Base-by-base conservation (phyloP, 2,888 invertebrate species). In the Acronicta aceris region DNA sequence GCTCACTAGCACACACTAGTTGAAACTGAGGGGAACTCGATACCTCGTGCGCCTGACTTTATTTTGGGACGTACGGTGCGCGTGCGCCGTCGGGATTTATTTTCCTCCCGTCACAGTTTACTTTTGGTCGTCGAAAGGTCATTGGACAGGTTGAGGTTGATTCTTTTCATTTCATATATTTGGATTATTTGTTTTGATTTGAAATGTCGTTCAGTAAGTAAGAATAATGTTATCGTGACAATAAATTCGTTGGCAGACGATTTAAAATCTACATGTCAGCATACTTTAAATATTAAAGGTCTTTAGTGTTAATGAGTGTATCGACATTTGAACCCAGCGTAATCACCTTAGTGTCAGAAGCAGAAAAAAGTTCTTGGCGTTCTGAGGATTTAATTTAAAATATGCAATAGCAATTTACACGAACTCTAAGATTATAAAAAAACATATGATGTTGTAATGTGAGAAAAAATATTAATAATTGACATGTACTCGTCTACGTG, bases 81-180 rank as follows among this genome's bases (percentile, higher is more conserved):
- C 87, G 73, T 79, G 88, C 90, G 86, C 81, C 73, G 77, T 43
- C 40, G 48, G 69, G 81, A 86, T 87, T 85, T 88, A 88, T 89
- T 88, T 89, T 88, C 82, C 78, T 83, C 83, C 83, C 90, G 89
- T 89, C 92, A 90, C 85, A 86, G 88, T 88, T 89, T 90, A 88
- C 90, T 91, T 94, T 92, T 90, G 90, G 89, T 89, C 81, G 76
- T 69, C 71, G 87, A 94, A 94, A 94, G 94, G 94, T 94, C 94
- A 89, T 91, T 93, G 94, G 91, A 94, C 94, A 94, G 85, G 75
- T 82, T 74, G 46, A 13, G 33, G 12, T 63, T 68, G 83, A 82
- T 87, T 88, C 85, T 88, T 86, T 87, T 81, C 71, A 59, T 42
- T 49, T 30, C 51, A 56, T 50, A 12, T 53, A 45, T 59, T 58